These are phyloP conservation scores for Phacellophora camtschatica DNA, from an alignment of 30 jellyfish, hydroid and myxozoan species.

Conservation along the genomic window DNA sequence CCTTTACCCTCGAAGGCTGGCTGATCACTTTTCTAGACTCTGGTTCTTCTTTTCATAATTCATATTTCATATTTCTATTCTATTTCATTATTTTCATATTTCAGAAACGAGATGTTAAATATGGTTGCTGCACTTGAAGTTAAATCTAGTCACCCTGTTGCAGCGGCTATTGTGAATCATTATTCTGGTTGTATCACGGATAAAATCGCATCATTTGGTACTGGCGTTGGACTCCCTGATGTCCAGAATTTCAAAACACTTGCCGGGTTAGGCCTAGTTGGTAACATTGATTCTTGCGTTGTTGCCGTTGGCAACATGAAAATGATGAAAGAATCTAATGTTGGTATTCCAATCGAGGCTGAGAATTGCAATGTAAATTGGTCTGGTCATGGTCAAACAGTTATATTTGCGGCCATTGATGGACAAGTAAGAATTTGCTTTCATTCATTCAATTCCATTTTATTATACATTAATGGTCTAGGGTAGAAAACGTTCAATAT, in stretches of 20 bases:
- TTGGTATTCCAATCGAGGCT: slow-evolving; percentile 13
- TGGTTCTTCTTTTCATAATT: too few species aligned
- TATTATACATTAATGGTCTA: not conserved
- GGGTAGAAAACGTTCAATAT: not conserved
- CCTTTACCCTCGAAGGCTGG: too few species aligned
- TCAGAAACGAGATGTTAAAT: slow-evolving; percentile 57
- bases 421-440: slow-evolving; percentile 18
- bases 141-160: slow-evolving; percentile 95
- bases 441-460: not conserved
- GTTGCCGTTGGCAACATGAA: slow-evolving; percentile 81
- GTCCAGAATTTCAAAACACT: slow-evolving; percentile 60
- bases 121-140: slow-evolving; percentile 84
- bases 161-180: slow-evolving; percentile 85
- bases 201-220: slow-evolving; percentile 67
- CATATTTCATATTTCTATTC: too few species aligned
- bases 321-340: slow-evolving; percentile 36
- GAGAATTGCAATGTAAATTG: slow-evolving; percentile 23
- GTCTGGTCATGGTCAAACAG: slow-evolving; percentile 74
- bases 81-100: too few species aligned
- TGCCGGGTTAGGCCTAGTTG: slow-evolving; percentile 80
- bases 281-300: slow-evolving; percentile 35
- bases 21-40: too few species aligned
- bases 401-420: slow-evolving; percentile 79
- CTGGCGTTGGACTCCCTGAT: slow-evolving; percentile 84
- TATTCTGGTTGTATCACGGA: slow-evolving; percentile 92